These are phyloP conservation scores for Onthophagus taurus DNA, from an alignment of 1,140 invertebrate genomes.

Conservation along the genomic window DNA sequence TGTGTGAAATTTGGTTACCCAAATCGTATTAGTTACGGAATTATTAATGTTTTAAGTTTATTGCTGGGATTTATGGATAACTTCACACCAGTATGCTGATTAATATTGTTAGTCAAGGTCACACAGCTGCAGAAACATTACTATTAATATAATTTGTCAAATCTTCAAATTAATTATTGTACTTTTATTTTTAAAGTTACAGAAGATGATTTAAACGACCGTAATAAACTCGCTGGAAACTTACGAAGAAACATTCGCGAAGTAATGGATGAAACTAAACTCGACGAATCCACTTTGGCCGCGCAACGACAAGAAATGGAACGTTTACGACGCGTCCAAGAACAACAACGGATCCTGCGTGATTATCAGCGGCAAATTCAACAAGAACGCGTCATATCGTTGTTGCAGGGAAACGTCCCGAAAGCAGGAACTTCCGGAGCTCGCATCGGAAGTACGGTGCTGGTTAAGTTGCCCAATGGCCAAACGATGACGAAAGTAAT, in stretches of 20 bases:
- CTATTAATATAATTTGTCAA: background rate
- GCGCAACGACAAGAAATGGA: slow-evolving; percentile 90
- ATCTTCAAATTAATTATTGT: slow-evolving; percentile 2
- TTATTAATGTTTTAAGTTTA: too few species aligned
- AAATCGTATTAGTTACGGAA: too few species aligned
- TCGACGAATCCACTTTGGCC: slow-evolving; percentile 84
- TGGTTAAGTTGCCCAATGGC: slow-evolving; percentile 53
- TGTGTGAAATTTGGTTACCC: too few species aligned
- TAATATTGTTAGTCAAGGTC: too few species aligned
- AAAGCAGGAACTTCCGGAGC: slow-evolving; percentile 30
- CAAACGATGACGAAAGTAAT: slow-evolving; percentile 39
- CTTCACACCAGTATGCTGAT: too few species aligned
- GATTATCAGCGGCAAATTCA: slow-evolving; percentile 65
- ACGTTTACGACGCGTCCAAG: slow-evolving; percentile 70
- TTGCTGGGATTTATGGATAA: too few species aligned
- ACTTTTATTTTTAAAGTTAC: slow-evolving; percentile 4
- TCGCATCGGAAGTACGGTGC: slow-evolving; percentile 44
- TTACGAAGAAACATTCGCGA: slow-evolving; percentile 78
- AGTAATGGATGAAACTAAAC: slow-evolving; percentile 83
- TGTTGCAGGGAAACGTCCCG: slow-evolving; percentile 52
- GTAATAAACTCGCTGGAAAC: slow-evolving; percentile 47
- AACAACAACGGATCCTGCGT: slow-evolving; percentile 69
- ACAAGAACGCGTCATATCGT: slow-evolving; percentile 56
- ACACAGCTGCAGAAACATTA: too few species aligned
- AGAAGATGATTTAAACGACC: slow-evolving; percentile 25